These are phyloP conservation scores for Diorhabda carinulata DNA, from an alignment of 1,140 invertebrate genomes.

Conservation along the genomic window DNA sequence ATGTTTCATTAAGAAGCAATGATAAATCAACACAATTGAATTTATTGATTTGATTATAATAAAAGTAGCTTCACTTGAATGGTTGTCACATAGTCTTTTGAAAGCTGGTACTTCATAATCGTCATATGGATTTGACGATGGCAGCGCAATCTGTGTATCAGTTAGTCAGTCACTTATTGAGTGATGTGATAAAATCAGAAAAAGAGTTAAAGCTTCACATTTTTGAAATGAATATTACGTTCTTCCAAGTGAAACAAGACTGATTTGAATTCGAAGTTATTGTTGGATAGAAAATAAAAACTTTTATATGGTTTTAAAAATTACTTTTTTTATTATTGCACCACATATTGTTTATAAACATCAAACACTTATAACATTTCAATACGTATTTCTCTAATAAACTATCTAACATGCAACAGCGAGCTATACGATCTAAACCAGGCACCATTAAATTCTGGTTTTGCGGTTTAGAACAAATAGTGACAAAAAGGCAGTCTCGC, in stretches of 20 bases:
- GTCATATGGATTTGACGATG: too few species aligned
- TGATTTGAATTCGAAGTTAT: neutral
- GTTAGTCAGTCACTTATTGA: too few species aligned
- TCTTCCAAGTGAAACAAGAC: neutral
- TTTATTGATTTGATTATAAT: too few species aligned
- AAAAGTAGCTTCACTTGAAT: too few species aligned
- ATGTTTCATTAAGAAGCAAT: too few species aligned
- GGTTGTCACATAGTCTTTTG: too few species aligned
- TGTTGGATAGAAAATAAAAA: neutral
- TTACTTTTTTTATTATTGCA: conserved; percentile 34
- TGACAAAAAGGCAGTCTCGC: conserved; percentile 29
- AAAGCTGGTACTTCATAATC: too few species aligned
- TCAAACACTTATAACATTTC: conserved; percentile 34
- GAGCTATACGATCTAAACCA: conserved; percentile 22
- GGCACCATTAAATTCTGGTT: conserved; percentile 20
- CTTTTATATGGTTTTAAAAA: conserved; percentile 16
- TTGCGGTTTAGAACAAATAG: conserved; percentile 30
- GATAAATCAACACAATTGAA: too few species aligned
- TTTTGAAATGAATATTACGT: too few species aligned
- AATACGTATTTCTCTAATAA: conserved; percentile 23
- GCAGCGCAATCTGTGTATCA: too few species aligned
- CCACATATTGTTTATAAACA: conserved; percentile 36
- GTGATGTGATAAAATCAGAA: too few species aligned
- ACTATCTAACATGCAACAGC: conserved; percentile 36
- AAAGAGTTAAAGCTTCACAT: too few species aligned